phyloP scores from a whole-genome alignment of 1,140 invertebrate species.

The Meloidogyne hapla region DNA sequence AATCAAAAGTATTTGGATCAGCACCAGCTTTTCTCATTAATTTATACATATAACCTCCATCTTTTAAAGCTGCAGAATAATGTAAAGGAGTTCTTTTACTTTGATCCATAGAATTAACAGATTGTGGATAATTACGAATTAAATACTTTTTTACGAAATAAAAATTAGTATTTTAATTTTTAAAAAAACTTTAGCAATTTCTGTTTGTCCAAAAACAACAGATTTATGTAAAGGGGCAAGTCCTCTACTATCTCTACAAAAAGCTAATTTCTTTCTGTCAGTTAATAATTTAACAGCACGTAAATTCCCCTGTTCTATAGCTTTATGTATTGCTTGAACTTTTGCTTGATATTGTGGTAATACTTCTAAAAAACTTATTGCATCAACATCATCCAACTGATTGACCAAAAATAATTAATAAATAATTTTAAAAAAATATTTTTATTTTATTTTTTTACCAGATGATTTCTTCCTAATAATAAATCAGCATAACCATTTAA shows the following conservation, averaged over 20 bases:
- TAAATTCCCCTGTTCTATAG: conserved; percentile 80
- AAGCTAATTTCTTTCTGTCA: conserved; percentile 84
- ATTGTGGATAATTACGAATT: conserved; percentile 75
- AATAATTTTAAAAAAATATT: conserved; percentile 56
- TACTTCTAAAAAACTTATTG: conserved; percentile 84
- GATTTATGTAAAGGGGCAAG: conserved; percentile 85
- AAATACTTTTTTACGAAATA: conserved; percentile 61
- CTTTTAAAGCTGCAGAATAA: conserved; percentile 78
- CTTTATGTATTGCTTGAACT: conserved; percentile 81
- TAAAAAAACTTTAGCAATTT: conserved; percentile 73
- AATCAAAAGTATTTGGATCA: conserved; percentile 78
- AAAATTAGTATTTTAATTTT: not conserved
- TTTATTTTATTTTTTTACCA: conserved; percentile 44
- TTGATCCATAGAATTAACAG: conserved; percentile 66
- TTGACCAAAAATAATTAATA: conserved; percentile 63
- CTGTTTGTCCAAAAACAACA: conserved; percentile 87
- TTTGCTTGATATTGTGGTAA: conserved; percentile 86
- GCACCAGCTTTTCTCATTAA: conserved; percentile 79
- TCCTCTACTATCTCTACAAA: conserved; percentile 73
- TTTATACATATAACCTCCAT: conserved; percentile 84
- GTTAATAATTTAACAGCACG: conserved; percentile 79
- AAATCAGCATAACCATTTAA: conserved; percentile 80
- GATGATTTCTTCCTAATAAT: conserved; percentile 74
- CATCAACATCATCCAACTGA: conserved; percentile 69
- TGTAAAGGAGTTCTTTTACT: conserved; percentile 84